Conservation (phyloP, 2,888 invertebrate genomes). For the Rutpela maculata region DNA sequence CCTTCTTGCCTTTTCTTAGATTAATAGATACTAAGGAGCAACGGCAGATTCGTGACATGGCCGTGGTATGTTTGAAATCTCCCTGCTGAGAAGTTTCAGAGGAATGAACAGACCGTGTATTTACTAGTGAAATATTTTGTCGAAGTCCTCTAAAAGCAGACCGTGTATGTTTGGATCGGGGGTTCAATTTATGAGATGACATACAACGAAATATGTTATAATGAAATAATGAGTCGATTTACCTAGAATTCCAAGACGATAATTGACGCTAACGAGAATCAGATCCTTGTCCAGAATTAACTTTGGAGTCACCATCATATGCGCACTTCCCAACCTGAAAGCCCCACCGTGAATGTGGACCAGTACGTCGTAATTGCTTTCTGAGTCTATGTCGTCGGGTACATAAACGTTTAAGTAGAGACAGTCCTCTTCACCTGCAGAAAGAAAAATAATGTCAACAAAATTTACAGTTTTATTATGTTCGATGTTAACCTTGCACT, state of each 20-base stretch:
- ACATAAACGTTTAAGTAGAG: slow-evolving; percentile 78
- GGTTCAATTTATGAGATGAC: no score
- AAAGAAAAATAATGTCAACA: neutral
- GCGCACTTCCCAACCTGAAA: slow-evolving; percentile 71
- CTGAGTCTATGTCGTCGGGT: slow-evolving; percentile 73
- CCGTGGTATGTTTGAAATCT: no score
- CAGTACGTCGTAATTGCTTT: slow-evolving; percentile 71
- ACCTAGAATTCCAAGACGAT: slow-evolving; percentile 68
- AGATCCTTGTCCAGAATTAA: slow-evolving; percentile 70
- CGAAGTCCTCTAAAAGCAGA: no score
- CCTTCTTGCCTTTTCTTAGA: no score
- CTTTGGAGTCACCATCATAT: slow-evolving; percentile 71
- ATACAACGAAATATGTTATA: no score
- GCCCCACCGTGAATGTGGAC: slow-evolving; percentile 74
- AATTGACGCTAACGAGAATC: slow-evolving; percentile 67
- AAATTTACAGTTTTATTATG: neutral
- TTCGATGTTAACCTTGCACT: neutral
- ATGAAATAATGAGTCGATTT: slow-evolving; percentile 5
- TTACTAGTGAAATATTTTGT: no score
- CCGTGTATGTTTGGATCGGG: no score
- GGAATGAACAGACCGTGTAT: no score
- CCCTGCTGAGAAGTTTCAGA: no score
- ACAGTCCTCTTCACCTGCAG: slow-evolving; percentile 79
- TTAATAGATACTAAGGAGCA: no score
- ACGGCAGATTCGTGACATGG: no score